A percentile compares a stretch with the other conserved stretches of the same genome.
Evolutionary conservation across 2,113 vertebrate genomes (phyloP).

Genomic region (Bos javanicus): DNA sequence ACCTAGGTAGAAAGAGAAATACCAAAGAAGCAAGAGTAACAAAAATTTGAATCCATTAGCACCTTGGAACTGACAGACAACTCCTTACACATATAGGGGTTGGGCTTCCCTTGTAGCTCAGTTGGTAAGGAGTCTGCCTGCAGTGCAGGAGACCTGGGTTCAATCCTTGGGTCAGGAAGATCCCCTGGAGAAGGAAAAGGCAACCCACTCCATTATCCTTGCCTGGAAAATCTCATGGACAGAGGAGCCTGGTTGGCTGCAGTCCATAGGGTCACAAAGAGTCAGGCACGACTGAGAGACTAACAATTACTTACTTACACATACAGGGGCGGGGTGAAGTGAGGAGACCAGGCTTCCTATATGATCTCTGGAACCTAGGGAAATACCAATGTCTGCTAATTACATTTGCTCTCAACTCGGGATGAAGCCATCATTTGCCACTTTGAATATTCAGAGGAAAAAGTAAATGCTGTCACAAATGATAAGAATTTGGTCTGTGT

Average conservation of each 20-base stretch:
- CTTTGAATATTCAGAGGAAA: not conserved
- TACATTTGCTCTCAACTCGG: not conserved
- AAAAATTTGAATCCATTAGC: rapidly evolving
- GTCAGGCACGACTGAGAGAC: not conserved
- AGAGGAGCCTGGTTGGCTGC: not conserved
- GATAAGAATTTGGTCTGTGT: not conserved
- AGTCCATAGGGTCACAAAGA: not conserved
- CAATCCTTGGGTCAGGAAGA: not conserved
- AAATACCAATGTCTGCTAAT: not conserved
- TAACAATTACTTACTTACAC: not conserved
- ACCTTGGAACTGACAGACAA: not conserved
- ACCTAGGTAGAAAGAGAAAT: not conserved
- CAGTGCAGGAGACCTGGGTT: not conserved
- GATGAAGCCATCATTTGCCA: not conserved
- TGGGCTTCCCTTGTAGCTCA: not conserved
- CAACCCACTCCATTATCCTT: not conserved
- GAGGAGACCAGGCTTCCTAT: not conserved
- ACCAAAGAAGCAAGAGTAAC: not conserved
- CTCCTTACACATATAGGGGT: not conserved
- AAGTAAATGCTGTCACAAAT: not conserved
- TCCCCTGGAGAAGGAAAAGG: not conserved
- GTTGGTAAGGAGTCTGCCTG: not conserved
- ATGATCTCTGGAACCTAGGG: not conserved
- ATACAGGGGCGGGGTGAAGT: rapidly evolving
- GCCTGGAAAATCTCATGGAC: not conserved